Evolutionary conservation across 1,140 invertebrate species (phyloP).

Genomic region (Hypsibius dujardini): DNA sequence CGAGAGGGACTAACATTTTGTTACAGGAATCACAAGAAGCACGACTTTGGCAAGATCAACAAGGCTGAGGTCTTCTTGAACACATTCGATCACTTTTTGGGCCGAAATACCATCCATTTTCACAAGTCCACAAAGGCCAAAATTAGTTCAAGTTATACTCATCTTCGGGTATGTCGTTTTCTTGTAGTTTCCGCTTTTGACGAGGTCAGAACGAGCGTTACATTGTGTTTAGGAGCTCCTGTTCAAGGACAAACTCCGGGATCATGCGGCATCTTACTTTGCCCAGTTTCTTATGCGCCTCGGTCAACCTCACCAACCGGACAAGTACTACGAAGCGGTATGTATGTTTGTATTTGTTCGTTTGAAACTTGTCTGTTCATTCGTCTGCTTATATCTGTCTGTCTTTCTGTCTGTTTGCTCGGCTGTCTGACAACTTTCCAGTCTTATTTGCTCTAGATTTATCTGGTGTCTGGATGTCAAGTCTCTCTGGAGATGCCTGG

Average conservation of each 20-base stretch:
- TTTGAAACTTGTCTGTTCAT: too few relatives aligned
- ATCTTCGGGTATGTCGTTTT: too few relatives aligned
- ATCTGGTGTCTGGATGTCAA: too few relatives aligned
- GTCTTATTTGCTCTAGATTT: too few relatives aligned
- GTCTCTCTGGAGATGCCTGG: too few relatives aligned
- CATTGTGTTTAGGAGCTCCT: not conserved
- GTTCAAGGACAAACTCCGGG: not conserved
- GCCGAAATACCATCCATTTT: not conserved
- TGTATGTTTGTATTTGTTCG: not conserved
- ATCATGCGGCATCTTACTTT: not conserved
- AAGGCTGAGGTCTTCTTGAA: not conserved
- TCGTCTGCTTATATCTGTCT: too few relatives aligned
- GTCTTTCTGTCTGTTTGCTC: too few relatives aligned
- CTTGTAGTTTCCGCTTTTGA: too few relatives aligned
- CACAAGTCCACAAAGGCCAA: not conserved
- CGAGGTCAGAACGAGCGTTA: not conserved
- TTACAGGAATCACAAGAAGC: slow-evolving; percentile 7
- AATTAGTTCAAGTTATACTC: not conserved
- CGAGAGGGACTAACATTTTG: not conserved
- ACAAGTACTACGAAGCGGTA: not conserved
- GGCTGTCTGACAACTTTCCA: too few relatives aligned
- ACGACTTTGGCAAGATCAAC: not conserved
- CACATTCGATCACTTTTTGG: slow-evolving; percentile 1
- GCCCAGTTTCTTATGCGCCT: slow-evolving; percentile 9
- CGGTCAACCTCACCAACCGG: not conserved